Conservation (phyloP, 2,113 vertebrate genomes). For the Pungitius pungitius region DNA sequence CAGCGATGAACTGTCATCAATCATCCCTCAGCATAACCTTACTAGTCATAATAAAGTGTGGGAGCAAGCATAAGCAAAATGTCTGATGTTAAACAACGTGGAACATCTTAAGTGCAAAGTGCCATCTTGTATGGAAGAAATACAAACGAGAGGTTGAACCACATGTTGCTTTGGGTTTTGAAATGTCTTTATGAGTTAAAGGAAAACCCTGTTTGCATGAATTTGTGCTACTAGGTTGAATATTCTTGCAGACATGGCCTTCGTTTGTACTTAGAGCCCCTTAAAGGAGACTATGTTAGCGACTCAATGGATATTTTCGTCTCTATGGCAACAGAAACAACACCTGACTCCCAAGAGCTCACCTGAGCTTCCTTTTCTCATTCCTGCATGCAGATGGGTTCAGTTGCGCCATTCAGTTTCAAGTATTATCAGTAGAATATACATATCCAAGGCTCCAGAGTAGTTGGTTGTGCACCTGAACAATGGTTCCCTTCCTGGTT, state of each 20-base stretch:
- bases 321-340: slow-evolving; percentile 53
- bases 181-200: background rate
- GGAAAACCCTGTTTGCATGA: slow-evolving; percentile 1
- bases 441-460: background rate
- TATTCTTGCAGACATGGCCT: slow-evolving; percentile 3
- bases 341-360: slow-evolving; percentile 49
- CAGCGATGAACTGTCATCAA: background rate
- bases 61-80: background rate
- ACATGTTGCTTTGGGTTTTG: background rate
- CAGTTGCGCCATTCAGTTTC: background rate
- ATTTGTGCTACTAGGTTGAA: background rate
- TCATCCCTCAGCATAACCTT: background rate
- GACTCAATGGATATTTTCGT: slow-evolving; percentile 30
- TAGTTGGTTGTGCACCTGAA: background rate
- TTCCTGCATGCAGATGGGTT: background rate
- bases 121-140: background rate
- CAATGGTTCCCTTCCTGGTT: background rate
- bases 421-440: background rate
- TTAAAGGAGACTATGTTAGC: slow-evolving; percentile 42
- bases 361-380: slow-evolving; percentile 37
- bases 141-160: background rate
- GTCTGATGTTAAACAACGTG: background rate
- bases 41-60: background rate
- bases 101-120: background rate
- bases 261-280: slow-evolving; percentile 32